Evolutionary conservation across 2,888 invertebrate genomes (phyloP).

Genomic region (Diachrysia chrysitis): DNA sequence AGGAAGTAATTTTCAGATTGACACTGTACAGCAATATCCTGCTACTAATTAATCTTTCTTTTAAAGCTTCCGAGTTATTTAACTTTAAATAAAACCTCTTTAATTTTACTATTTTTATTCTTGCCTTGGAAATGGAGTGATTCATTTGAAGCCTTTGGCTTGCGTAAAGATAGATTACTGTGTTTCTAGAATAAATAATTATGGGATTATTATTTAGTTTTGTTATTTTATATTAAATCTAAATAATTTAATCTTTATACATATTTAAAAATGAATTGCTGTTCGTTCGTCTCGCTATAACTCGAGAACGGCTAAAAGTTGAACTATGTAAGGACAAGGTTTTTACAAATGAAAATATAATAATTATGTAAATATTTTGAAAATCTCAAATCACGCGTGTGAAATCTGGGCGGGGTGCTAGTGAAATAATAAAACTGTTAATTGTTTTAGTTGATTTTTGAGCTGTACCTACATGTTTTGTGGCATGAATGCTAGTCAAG

Average conservation of each 20-base stretch:
- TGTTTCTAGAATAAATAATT: background rate
- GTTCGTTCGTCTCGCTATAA: no score
- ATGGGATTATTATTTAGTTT: background rate
- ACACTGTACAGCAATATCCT: conserved; percentile 7
- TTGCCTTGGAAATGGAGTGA: background rate
- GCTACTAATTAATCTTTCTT: background rate
- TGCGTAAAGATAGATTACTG: background rate
- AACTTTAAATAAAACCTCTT: background rate
- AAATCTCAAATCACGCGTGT: no score
- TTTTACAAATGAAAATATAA: no score
- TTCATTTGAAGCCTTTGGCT: background rate
- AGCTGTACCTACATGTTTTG: no score
- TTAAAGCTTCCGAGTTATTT: conserved; percentile 9
- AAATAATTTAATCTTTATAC: background rate
- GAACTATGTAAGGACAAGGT: no score
- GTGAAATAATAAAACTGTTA: no score
- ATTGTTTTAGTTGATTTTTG: no score
- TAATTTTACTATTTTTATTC: background rate
- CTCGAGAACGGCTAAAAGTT: no score
- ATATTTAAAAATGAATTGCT: no score
- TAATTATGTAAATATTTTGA: no score
- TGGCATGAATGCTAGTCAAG: no score
- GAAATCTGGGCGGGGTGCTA: no score
- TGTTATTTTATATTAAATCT: background rate
- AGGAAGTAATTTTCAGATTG: conserved; percentile 15